phyloP scores from a whole-genome alignment of 1,140 invertebrate genomes.

The Panagrolaimus sp. region DNA sequence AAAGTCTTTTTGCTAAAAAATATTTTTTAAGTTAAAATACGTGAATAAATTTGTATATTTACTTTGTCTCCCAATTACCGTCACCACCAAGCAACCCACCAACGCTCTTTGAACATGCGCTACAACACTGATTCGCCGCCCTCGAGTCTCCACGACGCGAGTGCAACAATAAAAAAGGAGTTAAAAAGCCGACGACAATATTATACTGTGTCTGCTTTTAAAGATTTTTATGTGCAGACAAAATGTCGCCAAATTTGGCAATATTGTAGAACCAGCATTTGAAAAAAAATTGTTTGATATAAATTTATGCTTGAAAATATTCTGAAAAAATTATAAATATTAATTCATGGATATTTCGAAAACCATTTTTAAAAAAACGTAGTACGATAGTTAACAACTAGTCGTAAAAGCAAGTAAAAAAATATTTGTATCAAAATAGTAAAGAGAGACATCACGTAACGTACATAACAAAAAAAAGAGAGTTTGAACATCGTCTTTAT shows the following conservation, averaged over 20 bases:
- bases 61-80: too few species aligned
- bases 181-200: background rate
- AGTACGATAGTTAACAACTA: background rate
- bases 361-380: background rate
- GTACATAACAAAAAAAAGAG: background rate
- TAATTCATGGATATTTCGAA: background rate
- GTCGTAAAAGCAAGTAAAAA: background rate
- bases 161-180: background rate
- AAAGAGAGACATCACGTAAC: background rate
- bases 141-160: background rate
- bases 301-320: background rate
- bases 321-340: conserved; percentile 1
- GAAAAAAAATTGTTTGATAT: background rate
- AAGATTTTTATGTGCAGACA: background rate
- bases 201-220: background rate
- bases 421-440: background rate
- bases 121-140: conserved; percentile 4
- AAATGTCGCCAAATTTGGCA: background rate
- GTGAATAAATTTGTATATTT: too few species aligned
- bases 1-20: too few species aligned
- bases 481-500: conserved; percentile 4
- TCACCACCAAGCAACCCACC: conserved; percentile 10
- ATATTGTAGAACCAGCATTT: background rate
- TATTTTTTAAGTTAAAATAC: too few species aligned
- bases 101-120: conserved; percentile 9